Evolutionary conservation across 2,888 invertebrate genomes (phyloP), one percentile per base, ranked within the genome.

Genomic region (Physocephala rufipes): DNA sequence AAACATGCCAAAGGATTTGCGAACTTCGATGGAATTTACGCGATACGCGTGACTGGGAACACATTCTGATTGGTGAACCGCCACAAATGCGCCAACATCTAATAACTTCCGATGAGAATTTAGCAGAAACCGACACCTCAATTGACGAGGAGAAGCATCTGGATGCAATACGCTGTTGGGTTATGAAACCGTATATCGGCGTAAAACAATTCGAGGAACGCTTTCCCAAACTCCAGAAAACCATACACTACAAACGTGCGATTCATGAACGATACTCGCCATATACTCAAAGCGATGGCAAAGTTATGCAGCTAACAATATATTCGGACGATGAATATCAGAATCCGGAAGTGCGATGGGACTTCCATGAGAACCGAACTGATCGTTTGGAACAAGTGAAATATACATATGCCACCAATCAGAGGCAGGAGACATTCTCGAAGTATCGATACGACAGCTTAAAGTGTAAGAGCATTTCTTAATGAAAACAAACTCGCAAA

Each of bases 131-230:
- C 24, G 87, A 86, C 30, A 81, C 75, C 1, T 87, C 88, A 0
- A 81, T 88, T 21, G 71, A 69, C 2, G 79, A 82, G 2, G 92
- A 92, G 78, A 93, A 93, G 80, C 93, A 93, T 82, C 85, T 95
- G 58, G 93, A 93, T 77, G 90, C 93, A 88, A 92, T 94, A 0
- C 82, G 87, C 7, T 91, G 92, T 7, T 95, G 95, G 91, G 92
- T 93, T 1, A 87, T 89, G 74, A 89, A 89, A 67, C 87, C 95
- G 47, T 87, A 89, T 53, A 89, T 95, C 65, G 68, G 88, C 0
- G 71, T 80, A 73, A 71, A 82, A 88, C 91, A 90, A 71, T 91
- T 87, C 74, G 90, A 91, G 71, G 88, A 89, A 75, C 89, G 94
- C 13, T 96, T 91, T 84, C 95, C 95, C 0, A 91, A 91, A 26